Evolutionary conservation across 2,888 invertebrate genomes (phyloP), one percentile per base, ranked within the genome.

Genomic region (Agrotis ipsilon): DNA sequence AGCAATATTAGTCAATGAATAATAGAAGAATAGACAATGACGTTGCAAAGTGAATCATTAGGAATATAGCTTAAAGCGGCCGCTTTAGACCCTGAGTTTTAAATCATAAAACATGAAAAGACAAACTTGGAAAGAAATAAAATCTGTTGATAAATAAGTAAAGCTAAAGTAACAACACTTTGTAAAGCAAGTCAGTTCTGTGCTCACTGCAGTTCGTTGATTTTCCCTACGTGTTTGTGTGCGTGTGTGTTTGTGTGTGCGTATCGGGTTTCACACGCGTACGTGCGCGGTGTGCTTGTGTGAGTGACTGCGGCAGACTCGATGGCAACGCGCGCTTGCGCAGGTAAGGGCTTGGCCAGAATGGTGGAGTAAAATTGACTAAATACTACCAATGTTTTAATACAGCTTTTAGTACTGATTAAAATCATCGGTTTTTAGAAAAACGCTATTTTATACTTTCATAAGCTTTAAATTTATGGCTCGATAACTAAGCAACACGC

Each of bases 231-330:
- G 78, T 69, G 75, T 69, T 45, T 78, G 72, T 27, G 83, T 82
- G 81, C 86, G 91, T 85, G 89, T 88, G 86, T 88, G 61, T 80
- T 5, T 67, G 84, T 82, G 81, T 87, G 91, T 86, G 89, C 89
- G 88, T 89, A 90, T 93, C 91, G 87, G 88, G 92, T 92, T 92
- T 89, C 91, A 87, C 84, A 78, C 54, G 64, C 58, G 21, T 76
- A 32, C 77, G 54, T 81, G 83, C 68, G 79, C 72, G 73, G 46
- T 81, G 83, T 69, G 80, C 72, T 71, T 80, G 81, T 82, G 90
- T 88, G 91, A 87, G 91, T 83, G 87, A 86, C 84, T 88, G 88
- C 86, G 89, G 90, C 88, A 93, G 93, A 93, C 94, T 90, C 88
- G 89, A 86, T 92, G 94, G 94, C 93, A 91, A 90, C 93, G 82